These are phyloP conservation scores for Danaus chrysippus DNA, from an alignment of 2,888 invertebrate species.

Conservation along the genomic window DNA sequence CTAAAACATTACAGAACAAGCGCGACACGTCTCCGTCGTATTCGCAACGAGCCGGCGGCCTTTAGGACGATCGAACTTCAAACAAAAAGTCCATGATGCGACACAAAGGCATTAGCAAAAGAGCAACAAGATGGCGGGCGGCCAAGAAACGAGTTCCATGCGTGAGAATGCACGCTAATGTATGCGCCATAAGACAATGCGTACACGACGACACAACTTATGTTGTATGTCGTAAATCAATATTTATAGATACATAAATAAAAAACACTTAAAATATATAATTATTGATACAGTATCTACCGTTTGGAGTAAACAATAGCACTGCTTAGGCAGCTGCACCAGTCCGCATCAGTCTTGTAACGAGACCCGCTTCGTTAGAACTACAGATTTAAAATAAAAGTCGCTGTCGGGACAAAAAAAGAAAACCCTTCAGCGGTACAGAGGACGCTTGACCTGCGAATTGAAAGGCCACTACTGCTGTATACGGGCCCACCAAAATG, in stretches of 20 bases:
- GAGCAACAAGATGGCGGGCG: constrained; percentile 54
- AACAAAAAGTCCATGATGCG: constrained; percentile 58
- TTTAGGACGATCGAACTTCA: constrained; percentile 56
- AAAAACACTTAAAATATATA: constrained; percentile 17
- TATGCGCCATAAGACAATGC: constrained; percentile 59
- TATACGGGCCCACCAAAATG: constrained; percentile 38
- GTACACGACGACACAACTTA: constrained; percentile 17
- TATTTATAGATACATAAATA: constrained; percentile 13
- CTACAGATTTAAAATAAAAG: constrained; percentile 74
- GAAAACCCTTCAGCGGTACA: constrained; percentile 52
- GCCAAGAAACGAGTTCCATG: constrained; percentile 58
- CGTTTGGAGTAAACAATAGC: constrained; percentile 26
- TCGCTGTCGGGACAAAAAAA: constrained; percentile 60
- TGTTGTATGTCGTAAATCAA: too few relatives aligned
- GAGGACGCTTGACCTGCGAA: constrained; percentile 59
- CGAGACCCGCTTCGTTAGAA: constrained; percentile 71
- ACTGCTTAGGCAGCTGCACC: constrained; percentile 48
- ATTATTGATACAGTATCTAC: constrained; percentile 7
- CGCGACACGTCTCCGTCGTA: constrained; percentile 37
- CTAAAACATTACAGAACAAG: constrained; percentile 20
- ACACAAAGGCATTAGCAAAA: constrained; percentile 63
- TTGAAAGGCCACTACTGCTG: constrained; percentile 41
- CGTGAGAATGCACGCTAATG: constrained; percentile 64
- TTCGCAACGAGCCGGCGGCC: constrained; percentile 52
- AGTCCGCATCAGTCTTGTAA: constrained; percentile 46